These are phyloP conservation scores for Formica exsecta DNA, from an alignment of 1,140 invertebrate genomes.

Conservation along the genomic window DNA sequence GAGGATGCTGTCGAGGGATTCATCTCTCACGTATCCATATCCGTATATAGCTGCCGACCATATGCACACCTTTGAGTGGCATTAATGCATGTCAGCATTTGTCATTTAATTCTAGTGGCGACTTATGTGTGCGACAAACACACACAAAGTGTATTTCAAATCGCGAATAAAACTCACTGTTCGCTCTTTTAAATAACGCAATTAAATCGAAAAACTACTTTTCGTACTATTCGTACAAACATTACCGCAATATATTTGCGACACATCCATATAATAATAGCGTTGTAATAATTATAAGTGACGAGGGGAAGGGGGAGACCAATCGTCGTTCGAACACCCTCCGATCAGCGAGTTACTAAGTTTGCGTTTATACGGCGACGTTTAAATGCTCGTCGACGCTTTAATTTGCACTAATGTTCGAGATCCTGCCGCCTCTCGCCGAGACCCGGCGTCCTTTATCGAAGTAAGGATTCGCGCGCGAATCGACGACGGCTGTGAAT, in stretches of 20 bases:
- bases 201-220: neutral
- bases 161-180: conserved; percentile 6
- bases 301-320: conserved; percentile 3
- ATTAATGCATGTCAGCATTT: neutral
- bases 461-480: neutral
- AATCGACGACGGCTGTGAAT: conserved; percentile 52
- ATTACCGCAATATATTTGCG: neutral
- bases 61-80: neutral
- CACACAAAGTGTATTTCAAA: neutral
- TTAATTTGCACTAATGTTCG: conserved; percentile 74
- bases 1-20: conserved; percentile 11
- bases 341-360: conserved; percentile 22
- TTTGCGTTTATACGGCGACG: conserved; percentile 42
- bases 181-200: neutral
- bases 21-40: neutral
- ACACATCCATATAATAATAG: neutral
- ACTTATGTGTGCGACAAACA: neutral
- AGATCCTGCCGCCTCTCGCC: conserved; percentile 62
- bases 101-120: conserved; percentile 4
- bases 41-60: neutral
- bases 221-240: neutral
- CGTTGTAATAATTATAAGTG: neutral
- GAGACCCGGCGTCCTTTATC: neutral
- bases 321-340: conserved; percentile 42
- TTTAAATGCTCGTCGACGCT: conserved; percentile 18